Percentiles rank a stretch among this genome's conserved stretches.
phyloP scores from a whole-genome alignment of 2,888 invertebrate genomes.

The Idaea biselata region DNA sequence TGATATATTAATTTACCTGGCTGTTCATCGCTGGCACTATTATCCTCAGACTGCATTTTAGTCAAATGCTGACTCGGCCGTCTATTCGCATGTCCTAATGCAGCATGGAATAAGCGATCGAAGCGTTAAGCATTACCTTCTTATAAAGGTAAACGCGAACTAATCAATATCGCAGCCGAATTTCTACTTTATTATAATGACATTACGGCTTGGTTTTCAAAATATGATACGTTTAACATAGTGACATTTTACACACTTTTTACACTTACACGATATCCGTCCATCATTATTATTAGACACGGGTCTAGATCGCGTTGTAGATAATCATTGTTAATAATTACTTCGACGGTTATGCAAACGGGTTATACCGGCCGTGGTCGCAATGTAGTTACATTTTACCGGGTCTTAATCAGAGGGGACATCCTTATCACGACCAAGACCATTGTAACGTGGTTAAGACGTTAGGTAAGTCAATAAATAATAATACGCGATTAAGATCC shows the following conservation, averaged over 20 bases:
- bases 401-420: too few relatives aligned
- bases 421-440: too few relatives aligned
- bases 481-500: too few relatives aligned
- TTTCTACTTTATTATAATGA: background rate
- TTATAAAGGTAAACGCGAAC: conserved; percentile 5
- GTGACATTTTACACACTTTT: background rate
- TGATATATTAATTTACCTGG: conserved; percentile 51
- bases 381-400: too few relatives aligned
- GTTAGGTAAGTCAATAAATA: too few relatives aligned
- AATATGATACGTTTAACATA: background rate
- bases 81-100: conserved; percentile 62
- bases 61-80: conserved; percentile 76
- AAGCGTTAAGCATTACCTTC: conserved; percentile 33
- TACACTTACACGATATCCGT: too few relatives aligned
- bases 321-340: too few relatives aligned
- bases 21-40: conserved; percentile 83
- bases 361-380: too few relatives aligned
- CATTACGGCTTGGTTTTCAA: conserved; percentile 8
- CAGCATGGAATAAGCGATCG: conserved; percentile 62
- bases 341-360: too few relatives aligned
- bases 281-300: too few relatives aligned
- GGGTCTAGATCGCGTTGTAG: too few relatives aligned
- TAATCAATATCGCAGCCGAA: conserved; percentile 1
- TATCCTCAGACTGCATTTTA: conserved; percentile 84
- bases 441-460: too few relatives aligned